phyloP scores from a whole-genome alignment of 1,140 invertebrate species.

The Nebria ingens region DNA sequence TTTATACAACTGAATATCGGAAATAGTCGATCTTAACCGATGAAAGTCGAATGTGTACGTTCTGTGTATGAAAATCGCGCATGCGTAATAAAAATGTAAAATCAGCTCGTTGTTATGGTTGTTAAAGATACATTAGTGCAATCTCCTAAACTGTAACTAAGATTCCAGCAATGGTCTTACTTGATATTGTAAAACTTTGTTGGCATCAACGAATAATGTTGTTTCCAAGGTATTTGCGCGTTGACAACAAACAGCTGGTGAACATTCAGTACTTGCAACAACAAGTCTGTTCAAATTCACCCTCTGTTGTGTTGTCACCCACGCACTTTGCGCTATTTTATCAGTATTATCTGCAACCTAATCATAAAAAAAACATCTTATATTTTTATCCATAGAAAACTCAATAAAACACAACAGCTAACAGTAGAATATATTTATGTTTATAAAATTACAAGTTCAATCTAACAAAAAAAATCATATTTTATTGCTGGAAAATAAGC shows the following conservation, averaged over 20 bases:
- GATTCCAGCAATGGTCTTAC: slow-evolving; percentile 36
- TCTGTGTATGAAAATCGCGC: slow-evolving; percentile 3
- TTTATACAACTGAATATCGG: too few relatives aligned
- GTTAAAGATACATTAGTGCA: background rate
- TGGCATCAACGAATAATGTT: slow-evolving; percentile 77
- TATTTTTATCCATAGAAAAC: too few relatives aligned
- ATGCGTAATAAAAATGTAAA: slow-evolving; percentile 12
- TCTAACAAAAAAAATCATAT: too few relatives aligned
- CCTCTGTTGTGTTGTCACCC: slow-evolving; percentile 81
- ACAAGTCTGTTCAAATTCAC: slow-evolving; percentile 74
- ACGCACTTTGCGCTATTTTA: slow-evolving; percentile 65
- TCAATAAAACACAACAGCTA: background rate
- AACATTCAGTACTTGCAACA: slow-evolving; percentile 58
- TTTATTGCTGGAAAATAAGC: too few relatives aligned
- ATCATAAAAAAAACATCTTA: too few relatives aligned
- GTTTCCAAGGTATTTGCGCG: slow-evolving; percentile 66
- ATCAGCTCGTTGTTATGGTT: background rate
- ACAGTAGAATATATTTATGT: slow-evolving; percentile 17
- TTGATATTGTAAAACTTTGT: slow-evolving; percentile 73
- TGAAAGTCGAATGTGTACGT: slow-evolving; percentile 9
- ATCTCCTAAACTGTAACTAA: background rate
- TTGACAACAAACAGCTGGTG: slow-evolving; percentile 63
- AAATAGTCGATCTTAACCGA: too few relatives aligned
- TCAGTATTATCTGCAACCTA: slow-evolving; percentile 51
- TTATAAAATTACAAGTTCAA: too few relatives aligned